These are phyloP conservation scores for Phocoena phocoena DNA, from an alignment of 2,113 vertebrate species.

Conservation along the genomic window DNA sequence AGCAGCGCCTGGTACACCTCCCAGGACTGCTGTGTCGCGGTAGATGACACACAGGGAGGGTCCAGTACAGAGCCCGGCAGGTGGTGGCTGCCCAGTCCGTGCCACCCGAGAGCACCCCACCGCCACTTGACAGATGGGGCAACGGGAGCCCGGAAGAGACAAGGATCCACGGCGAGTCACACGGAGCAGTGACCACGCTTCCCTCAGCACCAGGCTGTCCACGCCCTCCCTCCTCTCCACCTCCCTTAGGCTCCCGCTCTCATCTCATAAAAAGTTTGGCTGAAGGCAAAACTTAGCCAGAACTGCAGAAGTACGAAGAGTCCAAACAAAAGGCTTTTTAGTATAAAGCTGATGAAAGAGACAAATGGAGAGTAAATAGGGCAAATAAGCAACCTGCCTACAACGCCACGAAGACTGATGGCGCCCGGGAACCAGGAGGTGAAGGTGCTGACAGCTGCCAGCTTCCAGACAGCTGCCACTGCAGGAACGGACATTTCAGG, in stretches of 20 bases:
- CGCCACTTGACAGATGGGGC: neutral
- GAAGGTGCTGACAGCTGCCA: neutral
- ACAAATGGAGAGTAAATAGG: slow-evolving; percentile 66
- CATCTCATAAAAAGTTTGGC: slow-evolving; percentile 53
- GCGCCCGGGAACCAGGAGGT: neutral
- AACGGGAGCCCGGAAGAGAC: accelerated
- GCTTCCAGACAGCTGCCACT: neutral
- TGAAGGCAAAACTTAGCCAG: slow-evolving; percentile 56
- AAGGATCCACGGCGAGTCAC: accelerated
- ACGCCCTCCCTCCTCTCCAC: neutral
- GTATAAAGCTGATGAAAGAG: slow-evolving; percentile 76
- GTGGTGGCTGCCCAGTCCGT: accelerated
- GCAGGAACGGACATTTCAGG: neutral
- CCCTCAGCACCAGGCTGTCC: neutral
- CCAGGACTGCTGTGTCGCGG: neutral
- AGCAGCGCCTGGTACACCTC: accelerated
- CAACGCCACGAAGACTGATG: neutral
- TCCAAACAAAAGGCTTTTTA: slow-evolving; percentile 68
- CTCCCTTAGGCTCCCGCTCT: neutral
- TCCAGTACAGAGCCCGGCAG: accelerated
- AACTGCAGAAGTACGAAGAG: slow-evolving; percentile 32
- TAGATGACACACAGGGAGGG: accelerated
- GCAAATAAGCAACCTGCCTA: slow-evolving; percentile 46
- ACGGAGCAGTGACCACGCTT: accelerated
- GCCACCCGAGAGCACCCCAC: neutral